Evolutionary conservation across 2,797 vertebrate species (phyloP).

Genomic region (Catharus ustulatus): DNA sequence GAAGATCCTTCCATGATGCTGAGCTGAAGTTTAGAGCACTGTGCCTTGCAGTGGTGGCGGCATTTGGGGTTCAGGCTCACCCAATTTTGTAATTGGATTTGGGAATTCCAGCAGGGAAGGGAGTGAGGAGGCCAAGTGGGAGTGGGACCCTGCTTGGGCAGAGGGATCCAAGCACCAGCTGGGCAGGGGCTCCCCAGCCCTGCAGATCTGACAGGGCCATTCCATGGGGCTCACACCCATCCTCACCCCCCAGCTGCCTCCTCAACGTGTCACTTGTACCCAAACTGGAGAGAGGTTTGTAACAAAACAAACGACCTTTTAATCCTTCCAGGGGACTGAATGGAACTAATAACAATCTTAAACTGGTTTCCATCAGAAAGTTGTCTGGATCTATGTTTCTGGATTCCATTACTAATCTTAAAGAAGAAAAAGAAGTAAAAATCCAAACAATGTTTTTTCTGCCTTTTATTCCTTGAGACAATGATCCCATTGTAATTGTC

Average conservation of each 20-base stretch:
- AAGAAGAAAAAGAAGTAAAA: not conserved
- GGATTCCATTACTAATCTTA: slow-evolving; percentile 20
- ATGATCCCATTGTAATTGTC: slow-evolving; percentile 20
- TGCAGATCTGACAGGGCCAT: not conserved
- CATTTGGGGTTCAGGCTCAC: not conserved
- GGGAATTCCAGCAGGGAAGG: not conserved
- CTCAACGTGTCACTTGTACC: fast-evolving
- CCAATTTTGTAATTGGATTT: not conserved
- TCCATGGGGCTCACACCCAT: not conserved
- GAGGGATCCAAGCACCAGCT: no score
- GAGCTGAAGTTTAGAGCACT: fast-evolving
- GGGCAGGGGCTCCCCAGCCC: not conserved
- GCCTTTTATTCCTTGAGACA: slow-evolving; percentile 47
- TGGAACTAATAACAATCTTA: not conserved
- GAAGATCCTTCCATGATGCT: not conserved
- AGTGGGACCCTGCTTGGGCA: not conserved
- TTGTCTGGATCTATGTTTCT: not conserved
- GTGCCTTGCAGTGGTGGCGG: fast-evolving
- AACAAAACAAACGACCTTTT: not conserved
- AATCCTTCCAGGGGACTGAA: not conserved
- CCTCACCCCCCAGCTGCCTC: not conserved
- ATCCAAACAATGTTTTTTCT: not conserved
- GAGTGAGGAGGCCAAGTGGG: not conserved
- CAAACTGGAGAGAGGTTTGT: not conserved
- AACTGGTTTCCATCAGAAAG: slow-evolving; percentile 3